Base-by-base conservation (phyloP, 2,888 invertebrate genomes). In the Philonicus albiceps region DNA sequence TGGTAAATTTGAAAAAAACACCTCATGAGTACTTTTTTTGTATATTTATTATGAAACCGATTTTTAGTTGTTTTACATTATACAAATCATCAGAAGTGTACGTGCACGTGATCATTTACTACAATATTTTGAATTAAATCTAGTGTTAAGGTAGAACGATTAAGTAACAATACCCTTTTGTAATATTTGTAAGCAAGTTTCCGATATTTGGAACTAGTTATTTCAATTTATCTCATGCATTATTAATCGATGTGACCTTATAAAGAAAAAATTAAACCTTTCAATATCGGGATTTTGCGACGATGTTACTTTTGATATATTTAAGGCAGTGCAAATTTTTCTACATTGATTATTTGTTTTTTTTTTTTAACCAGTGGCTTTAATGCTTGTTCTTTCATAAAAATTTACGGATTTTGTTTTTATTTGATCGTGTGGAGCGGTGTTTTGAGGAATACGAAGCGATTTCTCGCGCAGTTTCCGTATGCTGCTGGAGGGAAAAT, bases 171-270 rank as follows among this genome's bases (percentile, higher is more conserved):
- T 84, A 19, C n/a, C 31, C 64, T 53, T 81, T 64, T 83, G 81
- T 83, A 84, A 84, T 73, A 84, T 55, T 84, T 84, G 84, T 84
- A 73, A 84, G 73, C 73, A 73, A 43, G 73, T 73, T 84, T 84
- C 73, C 73, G 73, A 84, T 84, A 73, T 84, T 40, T 72, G 84
- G 22, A 84, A 64, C n/a, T 53, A 53, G 37, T 76, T 22, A 43
- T 76, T 83, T 64, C 64, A 83, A 30, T 64, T 64, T 83, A 13
- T 34, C 30, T 34, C 34, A 55, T 64, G 19, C 55, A 83, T 83
- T 37, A 64, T 64, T 78, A 31, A 31, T 64, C 64, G 64, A 64
- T 64, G 13, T 27, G 64, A 64, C 64, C 64, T 27, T 64, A 19
- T 27, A 19, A 16, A 43, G 11, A 31, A 64, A 8, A 83, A 34